Percentiles rank a stretch among this genome's conserved stretches.
These are phyloP conservation scores for Cryptomyrus ogoouensis DNA, from an alignment of 2,113 vertebrate genomes.

Conservation along the genomic window DNA sequence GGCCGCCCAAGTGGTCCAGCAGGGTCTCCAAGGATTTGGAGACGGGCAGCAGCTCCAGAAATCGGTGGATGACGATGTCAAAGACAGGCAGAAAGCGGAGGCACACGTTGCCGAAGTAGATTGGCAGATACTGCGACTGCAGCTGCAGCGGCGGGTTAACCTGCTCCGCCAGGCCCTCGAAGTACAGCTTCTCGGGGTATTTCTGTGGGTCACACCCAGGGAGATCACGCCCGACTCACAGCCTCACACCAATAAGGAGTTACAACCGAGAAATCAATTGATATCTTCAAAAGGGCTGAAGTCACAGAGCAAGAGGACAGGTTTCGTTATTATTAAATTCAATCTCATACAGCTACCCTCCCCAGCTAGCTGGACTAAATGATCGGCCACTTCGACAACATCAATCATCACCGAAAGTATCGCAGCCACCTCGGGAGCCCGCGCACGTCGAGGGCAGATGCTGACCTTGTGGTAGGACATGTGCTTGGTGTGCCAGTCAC, in stretches of 20 bases:
- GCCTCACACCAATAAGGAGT: neutral
- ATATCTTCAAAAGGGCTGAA: neutral
- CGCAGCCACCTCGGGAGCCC: neutral
- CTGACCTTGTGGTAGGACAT: conserved; percentile 93
- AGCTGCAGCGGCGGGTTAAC: conserved; percentile 92
- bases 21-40: conserved; percentile 95
- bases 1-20: conserved; percentile 88
- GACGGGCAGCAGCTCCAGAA: conserved; percentile 92
- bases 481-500: conserved; percentile 98
- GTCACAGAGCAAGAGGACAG: neutral
- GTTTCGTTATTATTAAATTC: neutral
- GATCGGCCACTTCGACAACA: neutral
- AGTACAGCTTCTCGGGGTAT: conserved; percentile 97
- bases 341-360: neutral
- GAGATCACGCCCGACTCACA: neutral
- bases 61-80: conserved; percentile 97
- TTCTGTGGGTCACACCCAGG: conserved; percentile 62
- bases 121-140: conserved; percentile 90
- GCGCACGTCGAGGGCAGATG: neutral
- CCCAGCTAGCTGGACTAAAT: neutral
- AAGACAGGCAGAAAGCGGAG: conserved; percentile 96
- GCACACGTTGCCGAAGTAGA: conserved; percentile 98
- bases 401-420: neutral
- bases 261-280: neutral
- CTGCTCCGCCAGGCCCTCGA: conserved; percentile 94